Conservation (phyloP, 2,888 invertebrate genomes). For the Hypselothyrea guttata region DNA sequence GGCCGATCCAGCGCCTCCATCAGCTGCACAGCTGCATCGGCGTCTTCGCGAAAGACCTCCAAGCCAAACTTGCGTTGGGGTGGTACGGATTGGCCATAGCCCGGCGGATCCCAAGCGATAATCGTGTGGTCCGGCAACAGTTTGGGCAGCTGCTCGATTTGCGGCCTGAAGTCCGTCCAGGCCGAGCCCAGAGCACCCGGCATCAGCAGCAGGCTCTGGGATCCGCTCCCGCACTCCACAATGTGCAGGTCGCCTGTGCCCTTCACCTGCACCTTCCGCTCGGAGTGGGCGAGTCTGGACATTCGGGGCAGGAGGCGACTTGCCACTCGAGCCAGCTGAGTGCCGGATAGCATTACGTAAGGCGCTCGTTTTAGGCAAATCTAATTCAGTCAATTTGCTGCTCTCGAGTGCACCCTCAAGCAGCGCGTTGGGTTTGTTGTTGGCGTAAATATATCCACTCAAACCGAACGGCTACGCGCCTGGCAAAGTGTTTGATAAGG, state of each 20-base stretch:
- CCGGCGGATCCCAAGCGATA: slow-evolving; percentile 92
- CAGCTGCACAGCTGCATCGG: slow-evolving; percentile 86
- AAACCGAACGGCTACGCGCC: slow-evolving; percentile 26
- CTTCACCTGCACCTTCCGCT: slow-evolving; percentile 85
- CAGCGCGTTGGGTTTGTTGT: slow-evolving; percentile 19
- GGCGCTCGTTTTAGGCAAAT: slow-evolving; percentile 16
- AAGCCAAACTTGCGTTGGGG: slow-evolving; percentile 88
- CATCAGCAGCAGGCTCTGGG: slow-evolving; percentile 85
- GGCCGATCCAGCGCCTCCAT: slow-evolving; percentile 88
- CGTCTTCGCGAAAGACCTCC: slow-evolving; percentile 90
- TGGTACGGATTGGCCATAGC: slow-evolving; percentile 92
- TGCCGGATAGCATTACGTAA: slow-evolving; percentile 62
- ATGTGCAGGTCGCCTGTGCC: slow-evolving; percentile 85
- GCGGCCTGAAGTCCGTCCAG: slow-evolving; percentile 92
- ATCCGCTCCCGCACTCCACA: slow-evolving; percentile 83
- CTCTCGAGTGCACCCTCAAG: slow-evolving; percentile 47
- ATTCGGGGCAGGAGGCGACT: slow-evolving; percentile 20
- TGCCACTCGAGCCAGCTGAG: slow-evolving; percentile 19
- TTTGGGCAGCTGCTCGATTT: slow-evolving; percentile 85
- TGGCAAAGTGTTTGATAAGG: slow-evolving; percentile 55
- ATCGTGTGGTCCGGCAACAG: slow-evolving; percentile 78
- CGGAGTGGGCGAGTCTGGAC: slow-evolving; percentile 71
- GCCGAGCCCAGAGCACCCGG: slow-evolving; percentile 92
- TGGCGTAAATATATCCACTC: slow-evolving; percentile 32
- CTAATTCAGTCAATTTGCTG: slow-evolving; percentile 14